Evolutionary conservation across 2,797 vertebrate species (phyloP).

Genomic region (Leontopithecus rosalia): DNA sequence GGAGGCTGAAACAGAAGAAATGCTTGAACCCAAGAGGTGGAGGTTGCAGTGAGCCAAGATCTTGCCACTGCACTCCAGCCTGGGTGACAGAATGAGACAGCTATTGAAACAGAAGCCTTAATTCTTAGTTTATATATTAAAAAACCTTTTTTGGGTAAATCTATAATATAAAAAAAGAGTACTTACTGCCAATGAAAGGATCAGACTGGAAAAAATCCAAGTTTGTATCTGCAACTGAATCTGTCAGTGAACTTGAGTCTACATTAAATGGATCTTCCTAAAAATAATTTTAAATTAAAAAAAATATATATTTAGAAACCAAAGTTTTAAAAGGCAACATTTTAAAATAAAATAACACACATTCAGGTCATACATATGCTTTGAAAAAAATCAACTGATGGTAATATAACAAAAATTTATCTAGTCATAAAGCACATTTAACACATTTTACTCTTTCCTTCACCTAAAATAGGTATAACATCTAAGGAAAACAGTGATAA

Average conservation of each 20-base stretch:
- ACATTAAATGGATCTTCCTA: slow-evolving; percentile 90
- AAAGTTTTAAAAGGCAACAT: slow-evolving; percentile 46
- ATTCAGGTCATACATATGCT: slow-evolving; percentile 1
- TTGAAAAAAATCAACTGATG: slow-evolving; percentile 44
- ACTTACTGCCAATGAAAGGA: slow-evolving; percentile 97
- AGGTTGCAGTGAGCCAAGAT: not conserved
- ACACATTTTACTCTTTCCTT: slow-evolving; percentile 34
- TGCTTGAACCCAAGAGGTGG: not conserved
- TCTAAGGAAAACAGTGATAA: not conserved
- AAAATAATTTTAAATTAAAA: slow-evolving; percentile 68
- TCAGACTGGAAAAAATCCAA: slow-evolving; percentile 97
- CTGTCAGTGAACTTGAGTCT: slow-evolving; percentile 87
- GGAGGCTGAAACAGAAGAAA: not conserved
- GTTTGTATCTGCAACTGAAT: slow-evolving; percentile 87
- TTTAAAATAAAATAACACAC: slow-evolving; percentile 51
- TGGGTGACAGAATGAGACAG: not conserved
- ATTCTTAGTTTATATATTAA: slow-evolving; percentile 16
- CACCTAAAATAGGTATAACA: not conserved
- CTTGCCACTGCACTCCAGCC: not conserved
- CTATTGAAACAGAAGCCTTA: slow-evolving; percentile 42
- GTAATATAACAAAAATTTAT: slow-evolving; percentile 46
- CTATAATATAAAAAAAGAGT: slow-evolving; percentile 47
- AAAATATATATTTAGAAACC: slow-evolving; percentile 45
- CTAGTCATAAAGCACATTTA: slow-evolving; percentile 10
- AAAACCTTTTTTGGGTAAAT: not conserved